phyloP scores from a whole-genome alignment of 1,140 invertebrate species.

The Whitmania pigra region DNA sequence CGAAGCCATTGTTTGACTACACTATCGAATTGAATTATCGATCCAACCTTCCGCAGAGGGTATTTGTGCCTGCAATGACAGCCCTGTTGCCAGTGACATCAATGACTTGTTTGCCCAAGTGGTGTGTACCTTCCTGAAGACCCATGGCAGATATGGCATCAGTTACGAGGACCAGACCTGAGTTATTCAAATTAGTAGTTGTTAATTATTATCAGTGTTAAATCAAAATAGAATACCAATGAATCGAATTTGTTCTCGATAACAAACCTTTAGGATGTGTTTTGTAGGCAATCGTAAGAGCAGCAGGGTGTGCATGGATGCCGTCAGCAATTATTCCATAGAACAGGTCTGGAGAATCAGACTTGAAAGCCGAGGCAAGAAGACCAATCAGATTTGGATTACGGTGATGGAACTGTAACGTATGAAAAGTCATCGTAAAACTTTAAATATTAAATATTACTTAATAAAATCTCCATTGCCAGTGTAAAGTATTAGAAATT shows the following conservation, averaged over 20 bases:
- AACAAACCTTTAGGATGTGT: slow-evolving; percentile 64
- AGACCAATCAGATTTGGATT: slow-evolving; percentile 90
- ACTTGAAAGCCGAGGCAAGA: slow-evolving; percentile 40
- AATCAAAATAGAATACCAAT: no score
- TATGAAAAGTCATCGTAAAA: no score
- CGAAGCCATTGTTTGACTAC: no score
- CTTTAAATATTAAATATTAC: no score
- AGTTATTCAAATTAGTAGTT: slow-evolving; percentile 23
- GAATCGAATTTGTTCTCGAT: no score
- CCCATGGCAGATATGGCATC: slow-evolving; percentile 91
- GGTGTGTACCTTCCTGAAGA: slow-evolving; percentile 67
- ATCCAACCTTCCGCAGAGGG: slow-evolving; percentile 63
- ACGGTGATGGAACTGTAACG: slow-evolving; percentile 85
- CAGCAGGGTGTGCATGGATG: slow-evolving; percentile 87
- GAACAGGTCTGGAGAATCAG: slow-evolving; percentile 47
- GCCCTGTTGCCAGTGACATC: slow-evolving; percentile 64
- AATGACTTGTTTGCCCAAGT: slow-evolving; percentile 67
- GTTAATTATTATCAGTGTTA: not conserved
- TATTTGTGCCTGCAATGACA: slow-evolving; percentile 70
- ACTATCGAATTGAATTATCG: not conserved
- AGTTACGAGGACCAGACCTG: slow-evolving; percentile 81
- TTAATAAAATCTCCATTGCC: no score
- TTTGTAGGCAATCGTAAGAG: slow-evolving; percentile 77
- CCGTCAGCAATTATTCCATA: slow-evolving; percentile 94
- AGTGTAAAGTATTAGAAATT: no score